Evolutionary conservation across 2,888 invertebrate genomes (phyloP), one percentile per base, ranked within the genome.

Genomic region (Chloroclystis v-ata): DNA sequence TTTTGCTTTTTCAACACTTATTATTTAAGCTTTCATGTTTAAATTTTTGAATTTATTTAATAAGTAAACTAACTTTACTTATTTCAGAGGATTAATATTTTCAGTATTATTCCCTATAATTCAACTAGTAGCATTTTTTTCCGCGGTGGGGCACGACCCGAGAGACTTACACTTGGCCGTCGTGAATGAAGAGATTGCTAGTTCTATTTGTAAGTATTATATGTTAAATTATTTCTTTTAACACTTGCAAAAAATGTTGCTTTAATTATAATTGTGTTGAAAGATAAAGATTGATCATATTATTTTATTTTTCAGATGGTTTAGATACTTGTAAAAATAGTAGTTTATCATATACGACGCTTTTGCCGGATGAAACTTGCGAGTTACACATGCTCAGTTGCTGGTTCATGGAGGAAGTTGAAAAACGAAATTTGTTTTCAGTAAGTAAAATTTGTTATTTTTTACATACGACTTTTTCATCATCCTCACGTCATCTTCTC

Each of bases 51-150:
- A n/a, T n/a, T n/a, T n/a, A n/a, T n/a, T n/a, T n/a, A n/a, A n/a
- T n/a, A n/a, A n/a, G n/a, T n/a, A n/a, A n/a, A n/a, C n/a, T n/a
- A n/a, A n/a, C n/a, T n/a, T n/a, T n/a, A n/a, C n/a, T 56, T 52
- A 52, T 84, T 86, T n/a, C 80, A 96, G 95, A 5, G 94, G 95
- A 28, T 82, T 97, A 20, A 78, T 93, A 54, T 97, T 97, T 76
- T 92, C 96, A 54, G 81, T 96, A 49, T 61, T 95, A 45, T 93
- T 97, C 67, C 97, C 97, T 9, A 82, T 97, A 10, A 83, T 96
- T 14, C 93, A 97, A 90, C 89, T 94, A 51, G 85, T 92, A 29
- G 89, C 94, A 28, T 97, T 97, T 78, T 94, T 96, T 79, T 74
- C 92, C 45, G 93, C 96, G 20, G 91, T 96, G 41, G 96, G 96